Evolutionary conservation across 2,797 vertebrate species (phyloP).

Genomic region (Myotis myotis): DNA sequence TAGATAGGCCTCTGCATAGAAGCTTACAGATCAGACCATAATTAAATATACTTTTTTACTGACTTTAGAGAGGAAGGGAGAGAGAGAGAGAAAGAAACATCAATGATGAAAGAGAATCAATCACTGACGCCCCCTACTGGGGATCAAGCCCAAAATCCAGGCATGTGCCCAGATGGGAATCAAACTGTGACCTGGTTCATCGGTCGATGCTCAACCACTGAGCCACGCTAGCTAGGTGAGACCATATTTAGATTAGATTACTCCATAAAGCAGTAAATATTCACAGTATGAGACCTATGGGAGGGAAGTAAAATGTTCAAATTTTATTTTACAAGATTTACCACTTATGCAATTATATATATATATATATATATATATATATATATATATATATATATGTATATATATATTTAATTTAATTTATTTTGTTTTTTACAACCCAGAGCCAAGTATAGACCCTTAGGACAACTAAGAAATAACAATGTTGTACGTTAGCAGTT

Average conservation of each 20-base stretch:
- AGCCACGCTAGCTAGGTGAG: no score
- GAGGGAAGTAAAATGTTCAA: background rate
- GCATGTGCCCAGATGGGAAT: no score
- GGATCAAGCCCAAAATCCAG: no score
- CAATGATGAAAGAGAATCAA: no score
- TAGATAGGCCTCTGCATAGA: background rate
- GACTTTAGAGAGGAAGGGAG: no score
- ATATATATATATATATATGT: background rate
- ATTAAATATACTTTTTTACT: background rate
- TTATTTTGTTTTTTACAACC: background rate
- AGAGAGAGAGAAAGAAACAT: no score
- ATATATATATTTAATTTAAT: no score
- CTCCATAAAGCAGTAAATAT: background rate
- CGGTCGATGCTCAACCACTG: no score
- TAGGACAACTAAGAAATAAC: constrained; percentile 11
- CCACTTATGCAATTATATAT: background rate
- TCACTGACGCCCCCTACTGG: no score
- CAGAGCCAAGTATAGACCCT: background rate
- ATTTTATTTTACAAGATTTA: background rate
- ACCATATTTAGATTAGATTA: background rate
- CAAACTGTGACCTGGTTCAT: no score
- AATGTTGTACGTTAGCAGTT: background rate
- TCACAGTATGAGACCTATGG: background rate
- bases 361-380: background rate
- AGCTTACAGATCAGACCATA: background rate